Percentiles rank a stretch among this genome's conserved stretches.
These are phyloP conservation scores for Tiliacea aurago DNA, from an alignment of 2,888 invertebrate genomes.

Conservation along the genomic window DNA sequence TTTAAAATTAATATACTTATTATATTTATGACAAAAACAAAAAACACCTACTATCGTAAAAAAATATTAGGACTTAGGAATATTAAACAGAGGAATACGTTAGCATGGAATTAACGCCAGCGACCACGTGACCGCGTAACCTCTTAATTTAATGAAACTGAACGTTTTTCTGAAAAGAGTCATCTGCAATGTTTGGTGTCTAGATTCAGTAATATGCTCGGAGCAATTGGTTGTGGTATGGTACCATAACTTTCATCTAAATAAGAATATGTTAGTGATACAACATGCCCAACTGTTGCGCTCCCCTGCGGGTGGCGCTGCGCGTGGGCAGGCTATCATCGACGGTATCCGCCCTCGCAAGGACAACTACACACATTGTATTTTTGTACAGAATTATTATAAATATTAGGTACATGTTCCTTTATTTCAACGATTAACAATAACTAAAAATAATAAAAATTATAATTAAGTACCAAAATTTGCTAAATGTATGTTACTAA, in stretches of 20 bases:
- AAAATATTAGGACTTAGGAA: no score
- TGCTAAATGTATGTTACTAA: no score
- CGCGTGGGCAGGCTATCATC: conserved; percentile 78
- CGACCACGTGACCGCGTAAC: no score
- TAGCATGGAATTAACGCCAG: no score
- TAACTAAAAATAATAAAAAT: no score
- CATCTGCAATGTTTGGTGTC: neutral
- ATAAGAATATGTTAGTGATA: neutral
- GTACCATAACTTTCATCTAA: neutral
- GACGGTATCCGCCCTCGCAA: conserved; percentile 77
- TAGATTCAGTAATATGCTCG: neutral
- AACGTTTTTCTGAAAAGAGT: neutral
- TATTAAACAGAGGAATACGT: no score
- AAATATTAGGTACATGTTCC: conserved; percentile 18
- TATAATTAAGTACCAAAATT: no score
- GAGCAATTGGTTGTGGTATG: no score
- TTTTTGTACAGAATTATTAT: conserved; percentile 41
- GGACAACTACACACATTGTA: conserved; percentile 69
- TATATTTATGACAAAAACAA: no score
- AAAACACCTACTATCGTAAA: no score
- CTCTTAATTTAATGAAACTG: neutral
- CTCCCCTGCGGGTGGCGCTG: conserved; percentile 48
- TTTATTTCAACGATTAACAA: neutral
- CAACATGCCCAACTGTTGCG: conserved; percentile 19
- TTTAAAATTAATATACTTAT: no score